phyloP scores from a whole-genome alignment of 35 echinoderm and acorn worm species.

The Anneissia japonica region DNA sequence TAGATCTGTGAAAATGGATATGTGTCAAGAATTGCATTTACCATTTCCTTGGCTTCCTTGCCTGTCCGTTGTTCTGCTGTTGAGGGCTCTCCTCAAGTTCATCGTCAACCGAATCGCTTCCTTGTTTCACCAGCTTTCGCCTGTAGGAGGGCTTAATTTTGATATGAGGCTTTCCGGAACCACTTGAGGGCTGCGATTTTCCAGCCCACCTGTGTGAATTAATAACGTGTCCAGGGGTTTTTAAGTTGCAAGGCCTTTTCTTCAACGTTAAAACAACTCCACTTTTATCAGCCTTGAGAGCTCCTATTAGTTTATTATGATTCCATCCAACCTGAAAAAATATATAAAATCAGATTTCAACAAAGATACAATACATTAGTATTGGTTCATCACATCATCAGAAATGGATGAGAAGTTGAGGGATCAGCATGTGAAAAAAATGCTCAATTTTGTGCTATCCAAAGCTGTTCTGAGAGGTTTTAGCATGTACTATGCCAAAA shows the following conservation, averaged over 20 bases:
- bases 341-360: neutral
- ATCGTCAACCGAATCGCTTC: neutral
- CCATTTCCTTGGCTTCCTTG: neutral
- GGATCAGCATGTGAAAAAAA: too few relatives aligned
- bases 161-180: constrained; percentile 13
- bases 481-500: too few relatives aligned
- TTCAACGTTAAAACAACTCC: constrained; percentile 71
- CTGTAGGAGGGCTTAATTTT: constrained; percentile 48
- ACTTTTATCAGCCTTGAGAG: constrained; percentile 49
- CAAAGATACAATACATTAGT: too few relatives aligned
- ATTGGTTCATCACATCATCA: too few relatives aligned
- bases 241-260: constrained; percentile 72
- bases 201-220: constrained; percentile 31
- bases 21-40: neutral
- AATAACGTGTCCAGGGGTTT: constrained; percentile 59
- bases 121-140: constrained; percentile 17
- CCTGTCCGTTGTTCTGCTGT: neutral
- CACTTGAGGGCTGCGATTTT: constrained; percentile 8
- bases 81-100: neutral
- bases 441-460: too few relatives aligned
- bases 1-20: neutral
- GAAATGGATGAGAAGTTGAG: too few relatives aligned
- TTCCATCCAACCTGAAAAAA: constrained; percentile 78
- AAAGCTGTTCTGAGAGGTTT: too few relatives aligned
- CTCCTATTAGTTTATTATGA: constrained; percentile 70